Evolutionary conservation across 2,113 vertebrate species (phyloP), one percentile per base, ranked within the genome.

Genomic region (Limanda limanda): DNA sequence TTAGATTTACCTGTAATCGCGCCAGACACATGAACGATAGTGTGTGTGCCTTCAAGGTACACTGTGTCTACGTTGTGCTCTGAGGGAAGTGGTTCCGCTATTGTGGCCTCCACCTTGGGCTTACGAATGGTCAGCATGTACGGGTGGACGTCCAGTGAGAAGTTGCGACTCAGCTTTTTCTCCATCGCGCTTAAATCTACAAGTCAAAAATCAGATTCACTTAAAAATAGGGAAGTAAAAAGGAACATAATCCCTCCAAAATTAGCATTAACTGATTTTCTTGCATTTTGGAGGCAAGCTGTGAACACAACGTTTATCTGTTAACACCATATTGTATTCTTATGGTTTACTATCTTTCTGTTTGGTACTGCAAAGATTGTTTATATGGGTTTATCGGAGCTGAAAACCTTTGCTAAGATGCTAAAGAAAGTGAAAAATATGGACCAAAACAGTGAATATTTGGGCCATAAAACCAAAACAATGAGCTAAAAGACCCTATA

Each of bases 71-170:
- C 94, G 84, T 95, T 95, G 92, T 96, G 95, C 71, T 96, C 95
- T 0, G 94, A 81, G 12, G 96, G 94, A 47, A 96, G 94, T 0
- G 96, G 94, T 10, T 94, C 92, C 40, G 92, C 81, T 54, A 91
- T 92, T 63, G 88, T 81, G 17, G 83, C 76, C 87, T 96, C 96
- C 15, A 95, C 91, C 86, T 98, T 99, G 69, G 96, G 92, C 86
- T 98, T 99, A 84, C 95, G 96, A 86, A 94, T 94, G 71, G 96
- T 96, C 78, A 97, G 94, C 92, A 99, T 95, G 88, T 98, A 99
- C 0, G 98, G 97, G 85, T 99, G 98, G 72, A 99, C 96, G 61
- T 99, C 98, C 94, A 99, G 93, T 25, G 97, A 98, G 87, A 99
- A 97, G 93, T 99, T 98, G 1, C 97, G 95, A 0, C 95, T 89